These are phyloP conservation scores for Liparis tanakae DNA, from an alignment of 2,797 vertebrate species.

Conservation along the genomic window DNA sequence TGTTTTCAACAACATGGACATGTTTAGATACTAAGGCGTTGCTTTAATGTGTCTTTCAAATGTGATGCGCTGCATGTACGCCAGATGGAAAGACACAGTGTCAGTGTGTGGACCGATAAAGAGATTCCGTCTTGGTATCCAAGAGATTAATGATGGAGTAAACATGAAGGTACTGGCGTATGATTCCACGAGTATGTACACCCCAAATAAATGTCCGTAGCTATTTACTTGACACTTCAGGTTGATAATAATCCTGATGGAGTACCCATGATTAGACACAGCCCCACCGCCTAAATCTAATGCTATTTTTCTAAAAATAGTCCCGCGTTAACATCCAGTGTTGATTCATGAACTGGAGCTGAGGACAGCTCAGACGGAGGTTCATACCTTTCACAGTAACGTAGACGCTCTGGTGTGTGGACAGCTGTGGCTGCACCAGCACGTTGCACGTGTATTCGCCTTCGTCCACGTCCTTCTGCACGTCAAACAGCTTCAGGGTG, in stretches of 20 bases:
- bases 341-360: not conserved
- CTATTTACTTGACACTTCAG: conserved; percentile 19
- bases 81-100: conserved; percentile 22
- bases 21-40: conserved; percentile 25
- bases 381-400: conserved; percentile 97
- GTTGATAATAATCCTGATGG: conserved; percentile 15
- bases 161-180: not conserved
- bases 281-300: not conserved
- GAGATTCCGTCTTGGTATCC: conserved; percentile 3
- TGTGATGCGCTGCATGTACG: conserved; percentile 10
- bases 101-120: conserved; percentile 38
- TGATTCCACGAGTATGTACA: not conserved
- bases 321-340: not conserved
- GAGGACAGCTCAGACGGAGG: not conserved
- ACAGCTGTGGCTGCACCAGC: conserved; percentile 94
- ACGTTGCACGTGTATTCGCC: conserved; percentile 97
- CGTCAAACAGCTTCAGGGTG: conserved; percentile 95
- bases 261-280: not conserved
- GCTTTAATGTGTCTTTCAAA: conserved; percentile 33
- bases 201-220: conserved; percentile 15
- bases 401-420: conserved; percentile 96
- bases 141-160: conserved; percentile 32
- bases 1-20: conserved; percentile 16
- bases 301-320: conserved; percentile 1
- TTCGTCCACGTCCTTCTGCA: conserved; percentile 95